phyloP scores from a whole-genome alignment of 2,113 vertebrate species.

The Eretmochelys imbricata region DNA sequence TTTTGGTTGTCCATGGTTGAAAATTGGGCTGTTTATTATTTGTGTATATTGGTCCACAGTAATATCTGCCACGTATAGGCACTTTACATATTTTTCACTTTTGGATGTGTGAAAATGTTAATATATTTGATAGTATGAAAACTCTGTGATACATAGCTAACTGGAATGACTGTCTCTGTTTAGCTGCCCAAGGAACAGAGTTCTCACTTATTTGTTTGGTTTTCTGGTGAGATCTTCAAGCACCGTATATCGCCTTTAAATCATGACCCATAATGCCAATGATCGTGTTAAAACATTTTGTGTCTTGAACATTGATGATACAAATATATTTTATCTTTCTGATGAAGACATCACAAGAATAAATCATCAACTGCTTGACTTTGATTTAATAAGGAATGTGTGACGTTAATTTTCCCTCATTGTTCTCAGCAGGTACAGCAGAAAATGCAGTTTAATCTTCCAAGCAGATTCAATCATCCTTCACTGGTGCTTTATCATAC shows the following conservation, averaged over 20 bases:
- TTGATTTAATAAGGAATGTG: not conserved
- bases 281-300: fast-evolving
- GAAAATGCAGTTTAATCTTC: not conserved
- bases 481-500: not conserved
- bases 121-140: not conserved
- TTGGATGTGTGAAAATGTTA: not conserved
- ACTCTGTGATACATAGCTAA: not conserved
- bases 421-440: fast-evolving
- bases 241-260: fast-evolving
- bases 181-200: not conserved
- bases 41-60: not conserved
- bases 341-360: not conserved
- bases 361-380: not conserved
- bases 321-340: fast-evolving
- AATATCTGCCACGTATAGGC: not conserved
- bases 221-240: fast-evolving
- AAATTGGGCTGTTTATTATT: not conserved
- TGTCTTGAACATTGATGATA: fast-evolving
- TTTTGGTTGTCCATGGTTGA: not conserved
- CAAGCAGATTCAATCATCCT: not conserved
- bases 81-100: not conserved
- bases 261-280: fast-evolving
- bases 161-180: not conserved
- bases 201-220: not conserved
- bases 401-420: fast-evolving